Percentiles rank a stretch among this genome's conserved stretches.
Evolutionary conservation across 1,140 invertebrate species (phyloP).

Genomic region (Atta cephalotes): DNA sequence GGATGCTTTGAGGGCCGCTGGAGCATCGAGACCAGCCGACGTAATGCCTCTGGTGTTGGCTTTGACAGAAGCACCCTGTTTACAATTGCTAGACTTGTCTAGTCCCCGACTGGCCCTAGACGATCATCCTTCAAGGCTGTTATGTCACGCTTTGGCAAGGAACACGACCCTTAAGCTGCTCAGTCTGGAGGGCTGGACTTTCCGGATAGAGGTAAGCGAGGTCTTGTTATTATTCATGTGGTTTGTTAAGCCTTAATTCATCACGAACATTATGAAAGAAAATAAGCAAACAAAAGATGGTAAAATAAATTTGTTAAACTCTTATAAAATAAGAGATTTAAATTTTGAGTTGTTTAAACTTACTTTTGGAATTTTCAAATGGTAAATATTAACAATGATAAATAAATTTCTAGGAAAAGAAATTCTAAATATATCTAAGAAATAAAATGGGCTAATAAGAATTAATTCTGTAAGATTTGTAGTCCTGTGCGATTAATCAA

Average conservation of each 20-base stretch:
- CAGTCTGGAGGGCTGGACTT: slow-evolving; percentile 87
- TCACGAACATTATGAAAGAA: neutral
- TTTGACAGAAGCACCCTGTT: slow-evolving; percentile 85
- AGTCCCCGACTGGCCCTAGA: slow-evolving; percentile 87
- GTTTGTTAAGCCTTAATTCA: neutral
- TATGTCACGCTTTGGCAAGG: slow-evolving; percentile 86
- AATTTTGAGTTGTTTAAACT: neutral
- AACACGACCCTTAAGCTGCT: slow-evolving; percentile 86
- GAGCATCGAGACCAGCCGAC: slow-evolving; percentile 84
- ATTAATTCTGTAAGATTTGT: too few relatives aligned
- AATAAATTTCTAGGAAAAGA: too few relatives aligned
- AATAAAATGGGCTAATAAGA: too few relatives aligned
- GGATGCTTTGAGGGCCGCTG: slow-evolving; percentile 86
- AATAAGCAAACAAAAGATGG: neutral
- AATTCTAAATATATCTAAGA: too few relatives aligned
- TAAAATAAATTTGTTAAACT: neutral
- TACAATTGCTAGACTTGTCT: slow-evolving; percentile 87
- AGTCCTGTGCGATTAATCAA: too few relatives aligned
- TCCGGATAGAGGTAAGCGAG: slow-evolving; percentile 86
- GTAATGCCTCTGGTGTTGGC: slow-evolving; percentile 87
- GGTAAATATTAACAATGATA: neutral
- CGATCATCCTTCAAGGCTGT: slow-evolving; percentile 87
- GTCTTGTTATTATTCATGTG: neutral
- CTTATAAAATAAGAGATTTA: neutral
- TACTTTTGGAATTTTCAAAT: neutral